Base-by-base conservation (phyloP, 2,113 vertebrate species). In the Bufo bufo region DNA sequence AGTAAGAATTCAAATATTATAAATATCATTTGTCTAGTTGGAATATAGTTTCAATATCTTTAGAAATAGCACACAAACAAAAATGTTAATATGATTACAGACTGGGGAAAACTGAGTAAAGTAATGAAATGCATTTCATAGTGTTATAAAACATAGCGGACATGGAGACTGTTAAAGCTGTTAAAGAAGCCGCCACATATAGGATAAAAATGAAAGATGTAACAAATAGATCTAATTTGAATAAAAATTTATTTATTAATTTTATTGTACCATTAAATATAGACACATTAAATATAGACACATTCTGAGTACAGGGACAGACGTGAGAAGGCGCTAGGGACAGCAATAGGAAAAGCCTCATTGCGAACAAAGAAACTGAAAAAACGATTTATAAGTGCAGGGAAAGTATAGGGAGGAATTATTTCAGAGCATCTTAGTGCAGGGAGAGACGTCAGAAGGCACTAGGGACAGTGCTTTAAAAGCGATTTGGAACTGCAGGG, bases 201-300 rank as follows among this genome's bases (percentile, higher is more conserved):
- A 63, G 50, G 47, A 77, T 77, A 50, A 83, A n/a, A 77, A 77
- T 88, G 71, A 83, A 77, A 83, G 12, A 83, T 83, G 10, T 13
- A 83, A 58, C 69, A 88, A 83, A 83, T 83, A 65, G 43, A 54
- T 3, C 69, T 77, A 49, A 63, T 59, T 82, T 82, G 54, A 82
- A 87, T 66, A 59, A 58, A 87, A 81, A 75, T 83, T 45, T 61
- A 83, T 88, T 71, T 88, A 82, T 87, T 71, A 43, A 80, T 72
- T 56, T 80, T 81, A 87, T 66, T 58, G 14, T 81, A 12, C 56
- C 52, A 81, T 81, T 61, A 81, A 71, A 54, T 11, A 69, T 43
- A 58, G 63, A 23, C 52, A n/a, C n/a, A n/a, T n/a, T n/a, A n/a
- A n/a, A n/a, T n/a, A n/a, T n/a, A n/a, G n/a, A n/a, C n/a, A n/a